phyloP scores from a whole-genome alignment of 2,113 vertebrate genomes.

The Thamnophis sirtalis region DNA sequence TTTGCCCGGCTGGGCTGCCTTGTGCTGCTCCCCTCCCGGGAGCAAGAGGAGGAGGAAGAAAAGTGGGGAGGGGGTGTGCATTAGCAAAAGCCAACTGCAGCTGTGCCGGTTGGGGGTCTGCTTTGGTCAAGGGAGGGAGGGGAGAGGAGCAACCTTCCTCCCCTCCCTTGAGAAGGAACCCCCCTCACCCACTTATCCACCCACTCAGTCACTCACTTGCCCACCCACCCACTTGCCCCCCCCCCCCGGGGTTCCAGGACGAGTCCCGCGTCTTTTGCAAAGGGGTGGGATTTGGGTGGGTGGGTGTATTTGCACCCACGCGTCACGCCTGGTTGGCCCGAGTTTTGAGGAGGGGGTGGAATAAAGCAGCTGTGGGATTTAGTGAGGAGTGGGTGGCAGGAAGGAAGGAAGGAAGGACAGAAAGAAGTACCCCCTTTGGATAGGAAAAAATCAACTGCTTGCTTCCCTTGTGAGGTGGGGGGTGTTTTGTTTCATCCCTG shows the following conservation, averaged over 20 bases:
- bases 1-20: neutral
- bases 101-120: neutral
- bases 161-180: neutral
- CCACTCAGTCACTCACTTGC: neutral
- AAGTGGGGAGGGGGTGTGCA: constrained; percentile 16
- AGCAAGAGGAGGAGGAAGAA: constrained; percentile 3
- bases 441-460: neutral
- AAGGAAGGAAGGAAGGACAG: neutral
- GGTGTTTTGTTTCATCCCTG: constrained; percentile 4
- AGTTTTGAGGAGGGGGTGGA: neutral
- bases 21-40: constrained; percentile 12
- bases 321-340: neutral
- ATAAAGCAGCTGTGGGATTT: neutral
- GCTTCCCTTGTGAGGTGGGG: constrained; percentile 8
- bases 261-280: too few relatives aligned
- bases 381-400: too few relatives aligned
- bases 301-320: neutral
- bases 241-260: neutral
- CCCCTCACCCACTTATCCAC: neutral
- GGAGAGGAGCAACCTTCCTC: neutral
- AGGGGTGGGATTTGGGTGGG: neutral
- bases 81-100: neutral
- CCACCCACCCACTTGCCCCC: too few relatives aligned
- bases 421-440: neutral
- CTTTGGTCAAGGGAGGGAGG: neutral